Conservation (phyloP, 2,888 invertebrate species). For the Pinctada fucata region DNA sequence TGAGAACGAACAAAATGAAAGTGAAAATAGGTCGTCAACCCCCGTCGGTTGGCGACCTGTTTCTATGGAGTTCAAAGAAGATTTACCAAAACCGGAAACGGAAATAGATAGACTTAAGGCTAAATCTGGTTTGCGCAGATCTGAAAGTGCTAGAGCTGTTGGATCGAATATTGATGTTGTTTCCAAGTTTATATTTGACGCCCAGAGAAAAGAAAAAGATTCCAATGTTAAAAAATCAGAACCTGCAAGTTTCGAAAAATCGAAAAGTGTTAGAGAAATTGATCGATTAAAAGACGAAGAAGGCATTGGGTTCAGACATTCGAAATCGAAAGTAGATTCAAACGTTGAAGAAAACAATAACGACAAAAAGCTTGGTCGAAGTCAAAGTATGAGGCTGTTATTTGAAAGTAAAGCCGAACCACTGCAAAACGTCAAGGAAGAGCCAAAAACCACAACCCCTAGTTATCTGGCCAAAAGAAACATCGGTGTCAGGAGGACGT, state of each 20-base stretch:
- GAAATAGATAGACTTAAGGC: slow-evolving; percentile 7
- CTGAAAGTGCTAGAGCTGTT: slow-evolving; percentile 34
- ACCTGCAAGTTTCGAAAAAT: slow-evolving; percentile 10
- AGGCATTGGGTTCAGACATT: neutral
- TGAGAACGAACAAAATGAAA: neutral
- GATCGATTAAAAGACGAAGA: slow-evolving; percentile 1
- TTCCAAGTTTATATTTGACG: slow-evolving; percentile 11
- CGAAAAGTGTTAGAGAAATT: neutral
- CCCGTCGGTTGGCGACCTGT: slow-evolving; percentile 33
- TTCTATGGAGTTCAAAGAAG: slow-evolving; percentile 9
- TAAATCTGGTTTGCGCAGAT: slow-evolving; percentile 22
- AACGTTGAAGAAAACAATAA: slow-evolving; percentile 15
- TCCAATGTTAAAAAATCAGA: neutral
- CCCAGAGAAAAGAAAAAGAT: slow-evolving; percentile 9
- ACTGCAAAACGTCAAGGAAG: slow-evolving; percentile 42
- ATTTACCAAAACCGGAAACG: neutral
- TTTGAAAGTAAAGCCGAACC: slow-evolving; percentile 36
- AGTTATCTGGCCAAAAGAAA: slow-evolving; percentile 20
- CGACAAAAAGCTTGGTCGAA: slow-evolving; percentile 43
- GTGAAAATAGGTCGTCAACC: neutral
- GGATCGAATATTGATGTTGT: slow-evolving; percentile 8
- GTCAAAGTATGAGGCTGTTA: slow-evolving; percentile 52
- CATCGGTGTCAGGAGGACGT: slow-evolving; percentile 36
- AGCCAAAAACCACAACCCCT: slow-evolving; percentile 27
- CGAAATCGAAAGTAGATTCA: neutral